A percentile compares a stretch with the other conserved stretches of the same genome.
Conservation (phyloP, 2,888 invertebrate genomes). For the Myopa testacea region DNA sequence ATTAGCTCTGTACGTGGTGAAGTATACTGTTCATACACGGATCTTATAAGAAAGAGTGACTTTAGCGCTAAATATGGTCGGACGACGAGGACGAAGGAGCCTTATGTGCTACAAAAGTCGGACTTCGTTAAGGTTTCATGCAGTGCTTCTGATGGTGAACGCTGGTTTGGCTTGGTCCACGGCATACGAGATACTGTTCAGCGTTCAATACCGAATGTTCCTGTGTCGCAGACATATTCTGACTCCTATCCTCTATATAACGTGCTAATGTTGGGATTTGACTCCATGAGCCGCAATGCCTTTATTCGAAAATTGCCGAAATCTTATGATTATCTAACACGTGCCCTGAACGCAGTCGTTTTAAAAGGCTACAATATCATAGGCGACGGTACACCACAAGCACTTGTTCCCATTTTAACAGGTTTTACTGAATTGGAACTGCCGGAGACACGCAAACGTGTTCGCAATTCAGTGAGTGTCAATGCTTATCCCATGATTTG, state of each 20-base stretch:
- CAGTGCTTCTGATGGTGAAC: slow-evolving; percentile 62
- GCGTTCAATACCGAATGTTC: slow-evolving; percentile 48
- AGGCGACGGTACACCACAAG: slow-evolving; percentile 89
- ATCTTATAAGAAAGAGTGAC: slow-evolving; percentile 79
- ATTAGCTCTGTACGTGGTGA: slow-evolving; percentile 61
- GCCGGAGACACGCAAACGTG: slow-evolving; percentile 83
- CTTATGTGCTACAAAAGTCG: slow-evolving; percentile 74
- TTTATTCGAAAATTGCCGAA: slow-evolving; percentile 83
- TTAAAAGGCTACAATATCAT: slow-evolving; percentile 86
- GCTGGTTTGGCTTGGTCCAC: slow-evolving; percentile 77
- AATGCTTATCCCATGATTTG: slow-evolving; percentile 89
- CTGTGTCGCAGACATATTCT: slow-evolving; percentile 34
- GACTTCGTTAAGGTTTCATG: slow-evolving; percentile 82
- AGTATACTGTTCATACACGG: slow-evolving; percentile 73
- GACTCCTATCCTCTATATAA: slow-evolving; percentile 69
- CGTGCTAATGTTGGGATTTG: slow-evolving; percentile 88
- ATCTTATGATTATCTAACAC: slow-evolving; percentile 77
- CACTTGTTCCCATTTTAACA: slow-evolving; percentile 87
- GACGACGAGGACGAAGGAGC: slow-evolving; percentile 70
- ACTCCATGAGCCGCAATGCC: slow-evolving; percentile 87
- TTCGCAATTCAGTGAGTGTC: slow-evolving; percentile 74
- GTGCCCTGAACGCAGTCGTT: slow-evolving; percentile 73
- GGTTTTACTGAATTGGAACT: slow-evolving; percentile 88
- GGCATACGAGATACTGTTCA: slow-evolving; percentile 70
- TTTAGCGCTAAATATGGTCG: slow-evolving; percentile 71